phyloP scores from a whole-genome alignment of 2,113 vertebrate genomes.

The Neolamprologus longior region DNA sequence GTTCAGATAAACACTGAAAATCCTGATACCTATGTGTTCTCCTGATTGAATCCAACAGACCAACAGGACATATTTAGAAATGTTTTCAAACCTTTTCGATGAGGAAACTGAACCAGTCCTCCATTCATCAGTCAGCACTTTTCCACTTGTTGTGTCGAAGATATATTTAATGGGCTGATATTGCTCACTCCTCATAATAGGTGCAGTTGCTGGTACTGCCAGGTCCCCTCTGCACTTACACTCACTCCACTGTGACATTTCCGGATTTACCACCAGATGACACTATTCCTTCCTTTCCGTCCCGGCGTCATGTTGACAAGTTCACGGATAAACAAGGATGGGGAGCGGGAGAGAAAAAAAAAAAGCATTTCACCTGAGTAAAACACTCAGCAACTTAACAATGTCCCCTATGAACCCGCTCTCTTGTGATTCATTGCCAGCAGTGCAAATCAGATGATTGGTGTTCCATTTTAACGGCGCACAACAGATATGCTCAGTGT shows the following conservation, averaged over 20 bases:
- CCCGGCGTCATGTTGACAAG: not conserved
- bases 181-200: not conserved
- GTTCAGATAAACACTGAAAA: not conserved
- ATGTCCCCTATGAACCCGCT: not conserved
- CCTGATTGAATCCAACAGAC: not conserved
- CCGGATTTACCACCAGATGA: constrained; percentile 43
- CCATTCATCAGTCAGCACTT: not conserved
- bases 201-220: not conserved
- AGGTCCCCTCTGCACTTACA: not conserved
- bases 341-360: not conserved
- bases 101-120: not conserved
- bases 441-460: constrained; percentile 2
- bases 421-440: not conserved
- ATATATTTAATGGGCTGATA: not conserved
- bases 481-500: not conserved
- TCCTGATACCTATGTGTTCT: not conserved
- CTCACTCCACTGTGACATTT: not conserved
- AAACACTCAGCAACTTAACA: not conserved
- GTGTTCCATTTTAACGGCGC: not conserved
- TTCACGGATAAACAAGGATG: not conserved
- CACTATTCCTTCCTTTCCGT: constrained; percentile 40
- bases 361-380: not conserved
- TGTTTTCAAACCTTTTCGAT: not conserved
- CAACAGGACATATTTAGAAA: not conserved
- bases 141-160: not conserved